Evolutionary conservation across 2,113 vertebrate genomes (phyloP).

Genomic region (Barbus barbus): DNA sequence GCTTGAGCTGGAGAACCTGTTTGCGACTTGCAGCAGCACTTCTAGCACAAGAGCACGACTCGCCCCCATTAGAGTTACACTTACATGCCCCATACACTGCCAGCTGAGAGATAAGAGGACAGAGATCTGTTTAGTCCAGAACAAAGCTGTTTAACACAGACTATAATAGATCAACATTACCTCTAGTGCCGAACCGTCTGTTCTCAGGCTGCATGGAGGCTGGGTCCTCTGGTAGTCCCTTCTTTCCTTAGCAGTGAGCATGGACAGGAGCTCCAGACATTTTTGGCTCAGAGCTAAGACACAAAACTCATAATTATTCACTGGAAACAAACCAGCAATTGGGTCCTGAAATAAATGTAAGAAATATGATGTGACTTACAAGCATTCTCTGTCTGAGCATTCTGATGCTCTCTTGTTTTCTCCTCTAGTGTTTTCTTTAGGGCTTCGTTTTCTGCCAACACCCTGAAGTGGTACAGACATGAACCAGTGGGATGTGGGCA

Average conservation of each 20-base stretch:
- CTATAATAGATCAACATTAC: constrained; percentile 62
- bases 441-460: constrained; percentile 82
- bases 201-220: constrained; percentile 60
- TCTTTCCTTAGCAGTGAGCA: constrained; percentile 82
- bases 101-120: constrained; percentile 69
- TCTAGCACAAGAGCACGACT: constrained; percentile 82
- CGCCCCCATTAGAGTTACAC: constrained; percentile 68
- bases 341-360: background rate
- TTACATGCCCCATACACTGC: constrained; percentile 84
- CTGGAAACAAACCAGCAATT: background rate
- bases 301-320: background rate
- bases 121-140: background rate
- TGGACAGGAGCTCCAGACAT: constrained; percentile 81
- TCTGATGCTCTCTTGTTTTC: constrained; percentile 77
- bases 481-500: background rate
- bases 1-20: constrained; percentile 80
- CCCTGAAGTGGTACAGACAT: constrained; percentile 63
- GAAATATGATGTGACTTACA: constrained; percentile 69
- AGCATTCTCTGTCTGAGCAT: constrained; percentile 82
- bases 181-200: constrained; percentile 80
- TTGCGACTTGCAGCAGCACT: constrained; percentile 80
- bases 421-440: constrained; percentile 80
- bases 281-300: constrained; percentile 62
- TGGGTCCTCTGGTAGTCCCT: constrained; percentile 73
- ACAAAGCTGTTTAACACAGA: background rate